These are phyloP conservation scores for Rhopalosiphum maidis DNA, from an alignment of 1,140 invertebrate species.

Conservation along the genomic window DNA sequence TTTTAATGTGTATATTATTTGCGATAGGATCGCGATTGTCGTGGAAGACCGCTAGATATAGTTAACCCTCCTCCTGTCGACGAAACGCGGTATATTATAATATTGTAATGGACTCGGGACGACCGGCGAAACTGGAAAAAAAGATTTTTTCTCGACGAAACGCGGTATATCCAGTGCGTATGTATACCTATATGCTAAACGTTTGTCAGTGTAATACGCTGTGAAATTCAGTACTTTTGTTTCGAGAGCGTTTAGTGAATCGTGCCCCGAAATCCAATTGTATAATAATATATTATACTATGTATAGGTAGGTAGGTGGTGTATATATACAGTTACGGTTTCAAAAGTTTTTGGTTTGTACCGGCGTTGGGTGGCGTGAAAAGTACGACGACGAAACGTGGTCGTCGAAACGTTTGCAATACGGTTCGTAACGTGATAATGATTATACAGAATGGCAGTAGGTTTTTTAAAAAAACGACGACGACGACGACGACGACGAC, in stretches of 20 bases:
- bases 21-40: neutral
- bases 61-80: neutral
- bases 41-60: neutral
- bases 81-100: neutral
- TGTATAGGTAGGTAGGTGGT: neutral
- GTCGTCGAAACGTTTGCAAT: neutral
- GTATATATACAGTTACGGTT: neutral
- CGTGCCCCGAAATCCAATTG: constrained; percentile 9
- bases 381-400: neutral
- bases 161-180: neutral
- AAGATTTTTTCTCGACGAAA: neutral
- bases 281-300: neutral
- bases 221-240: neutral
- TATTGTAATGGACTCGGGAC: neutral
- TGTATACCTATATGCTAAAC: neutral
- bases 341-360: neutral
- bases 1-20: too few species aligned
- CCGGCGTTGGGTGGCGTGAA: neutral
- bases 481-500: neutral
- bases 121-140: neutral
- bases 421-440: neutral
- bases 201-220: neutral
- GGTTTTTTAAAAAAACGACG: neutral
- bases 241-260: constrained; percentile 10
- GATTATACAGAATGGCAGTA: neutral